A percentile compares a stretch with the other conserved stretches of the same genome.
Evolutionary conservation across 2,888 invertebrate species (phyloP).

Genomic region (Drosophila hamatofila): DNA sequence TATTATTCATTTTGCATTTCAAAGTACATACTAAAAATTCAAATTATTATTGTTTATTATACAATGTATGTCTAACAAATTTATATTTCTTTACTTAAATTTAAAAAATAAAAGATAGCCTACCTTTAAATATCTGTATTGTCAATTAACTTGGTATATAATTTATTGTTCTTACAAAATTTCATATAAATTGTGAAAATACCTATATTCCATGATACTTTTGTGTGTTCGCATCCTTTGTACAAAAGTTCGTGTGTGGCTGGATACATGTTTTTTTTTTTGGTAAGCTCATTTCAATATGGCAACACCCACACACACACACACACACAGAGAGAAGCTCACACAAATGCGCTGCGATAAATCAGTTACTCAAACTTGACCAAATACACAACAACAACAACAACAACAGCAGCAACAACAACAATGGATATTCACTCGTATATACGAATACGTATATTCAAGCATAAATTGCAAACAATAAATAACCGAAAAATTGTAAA

Average conservation of each 20-base stretch:
- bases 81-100: neutral
- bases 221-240: neutral
- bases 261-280: conserved; percentile 4
- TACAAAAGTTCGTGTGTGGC: neutral
- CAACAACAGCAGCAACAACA: conserved; percentile 6
- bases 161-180: neutral
- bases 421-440: conserved; percentile 22
- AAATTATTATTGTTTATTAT: too few species aligned
- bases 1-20: too few species aligned
- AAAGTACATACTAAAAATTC: too few species aligned
- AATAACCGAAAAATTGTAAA: conserved; percentile 83
- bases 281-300: conserved; percentile 40
- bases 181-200: conserved; percentile 11
- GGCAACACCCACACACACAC: conserved; percentile 40
- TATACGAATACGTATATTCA: conserved; percentile 48
- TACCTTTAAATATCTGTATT: neutral
- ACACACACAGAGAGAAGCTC: neutral
- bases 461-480: conserved; percentile 82
- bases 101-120: too few species aligned
- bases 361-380: conserved; percentile 76
- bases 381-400: conserved; percentile 56
- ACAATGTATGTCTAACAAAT: neutral
- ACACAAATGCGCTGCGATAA: conserved; percentile 51
- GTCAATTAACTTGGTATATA: neutral
- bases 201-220: conserved; percentile 1